Evolutionary conservation across 2,797 vertebrate genomes (phyloP).

Genomic region (Hydrolagus colliei): DNA sequence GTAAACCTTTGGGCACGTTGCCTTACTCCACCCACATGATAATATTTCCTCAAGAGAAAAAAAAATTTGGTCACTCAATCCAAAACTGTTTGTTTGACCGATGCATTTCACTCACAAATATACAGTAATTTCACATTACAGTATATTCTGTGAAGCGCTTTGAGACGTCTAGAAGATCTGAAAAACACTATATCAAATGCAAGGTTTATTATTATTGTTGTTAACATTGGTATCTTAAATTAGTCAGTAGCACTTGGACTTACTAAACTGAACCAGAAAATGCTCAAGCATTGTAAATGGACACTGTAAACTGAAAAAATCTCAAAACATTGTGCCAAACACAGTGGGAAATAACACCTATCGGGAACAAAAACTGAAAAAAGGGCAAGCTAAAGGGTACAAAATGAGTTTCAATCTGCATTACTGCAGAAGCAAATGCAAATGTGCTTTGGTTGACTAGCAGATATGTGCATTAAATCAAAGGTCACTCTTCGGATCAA

Average conservation of each 20-base stretch:
- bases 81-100: too few species aligned
- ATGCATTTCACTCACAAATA: too few species aligned
- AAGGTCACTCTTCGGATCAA: background rate
- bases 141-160: too few species aligned
- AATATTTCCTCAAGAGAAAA: background rate
- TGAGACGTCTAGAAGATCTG: too few species aligned
- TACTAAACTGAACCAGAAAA: background rate
- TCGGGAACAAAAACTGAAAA: background rate
- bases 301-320: background rate
- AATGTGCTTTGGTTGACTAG: too few species aligned
- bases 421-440: background rate
- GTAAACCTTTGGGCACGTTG: too few species aligned
- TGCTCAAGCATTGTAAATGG: background rate
- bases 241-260: background rate
- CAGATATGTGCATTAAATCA: background rate
- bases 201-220: background rate
- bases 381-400: background rate
- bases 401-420: background rate
- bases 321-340: background rate
- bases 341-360: background rate
- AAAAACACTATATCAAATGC: background rate
- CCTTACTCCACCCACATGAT: background rate
- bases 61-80: background rate
- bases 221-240: background rate
- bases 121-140: too few species aligned